Base-by-base conservation (phyloP, 2,113 vertebrate species). In the Passerina amoena region DNA sequence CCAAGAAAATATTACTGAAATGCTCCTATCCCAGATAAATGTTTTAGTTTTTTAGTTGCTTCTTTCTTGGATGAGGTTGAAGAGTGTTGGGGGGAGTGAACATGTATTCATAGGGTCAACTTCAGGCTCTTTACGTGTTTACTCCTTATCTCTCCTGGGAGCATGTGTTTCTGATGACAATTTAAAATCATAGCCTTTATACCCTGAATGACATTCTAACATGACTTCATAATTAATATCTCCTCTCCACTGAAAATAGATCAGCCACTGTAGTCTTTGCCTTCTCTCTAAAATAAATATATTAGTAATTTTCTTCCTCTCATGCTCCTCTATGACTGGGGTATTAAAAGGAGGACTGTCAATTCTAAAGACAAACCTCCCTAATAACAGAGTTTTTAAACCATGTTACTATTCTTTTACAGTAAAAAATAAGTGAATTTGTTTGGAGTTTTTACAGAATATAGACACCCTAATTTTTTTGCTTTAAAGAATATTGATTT, bases 21-120 rank as follows among this genome's bases (percentile, higher is more conserved):
- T 53, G 7, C 2, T 79, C 0, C 10, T 7, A 9, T 31, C 1
- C 0, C 8, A 82, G 11, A 23, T 5, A 48, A 20, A 11, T 65
- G 10, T 15, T 88, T 83, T n/a, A 56, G 8, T 12, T 69, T 90
- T 92, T 71, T n/a, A 37, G 16, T 65, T 82, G 2, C 27, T 82
- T 83, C 13, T 37, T 65, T 14, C 30, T 53, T 63, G 16, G 37
- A 24, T 44, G 22, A 72, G 12, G 2, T 31, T 65, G 24, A 81
- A 63, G 13, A 45, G 4, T 10, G 4, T 6, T 11, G 2, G 8
- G 9, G 8, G 3, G 70, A 78, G 5, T 15, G 12, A 64, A 33
- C 38, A 65, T 53, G 18, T 70, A 37, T 6, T 50, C 5, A 50
- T 12, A 76, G 9, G 11, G 11, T 31, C 27, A 35, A 1, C 17